These are phyloP conservation scores for Cryptoprocta ferox DNA, from an alignment of 2,797 vertebrate species.

Conservation along the genomic window DNA sequence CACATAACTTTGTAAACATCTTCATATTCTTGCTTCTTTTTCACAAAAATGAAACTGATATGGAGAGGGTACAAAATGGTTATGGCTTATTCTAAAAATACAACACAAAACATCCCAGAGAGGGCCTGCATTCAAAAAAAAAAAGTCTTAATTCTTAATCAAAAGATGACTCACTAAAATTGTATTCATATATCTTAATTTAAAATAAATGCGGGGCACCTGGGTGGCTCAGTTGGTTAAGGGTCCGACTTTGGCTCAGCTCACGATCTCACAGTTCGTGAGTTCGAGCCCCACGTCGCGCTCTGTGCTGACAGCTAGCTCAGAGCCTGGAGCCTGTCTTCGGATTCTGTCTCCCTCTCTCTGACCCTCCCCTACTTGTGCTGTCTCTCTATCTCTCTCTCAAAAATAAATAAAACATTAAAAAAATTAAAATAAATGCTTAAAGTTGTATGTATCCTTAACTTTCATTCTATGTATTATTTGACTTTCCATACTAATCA, in stretches of 20 bases:
- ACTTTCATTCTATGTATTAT: neutral
- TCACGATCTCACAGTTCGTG: too few species aligned
- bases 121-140: neutral
- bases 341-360: too few species aligned
- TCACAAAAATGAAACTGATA: constrained; percentile 11
- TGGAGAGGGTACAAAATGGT: neutral
- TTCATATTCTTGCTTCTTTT: neutral
- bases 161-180: neutral
- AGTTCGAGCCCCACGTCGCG: too few species aligned
- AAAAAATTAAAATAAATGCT: neutral
- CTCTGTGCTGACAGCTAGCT: too few species aligned
- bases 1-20: neutral
- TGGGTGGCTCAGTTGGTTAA: too few species aligned
- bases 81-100: neutral
- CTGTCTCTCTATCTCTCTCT: too few species aligned
- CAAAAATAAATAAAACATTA: too few species aligned
- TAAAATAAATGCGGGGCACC: neutral
- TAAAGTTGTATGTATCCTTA: neutral
- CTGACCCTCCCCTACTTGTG: too few species aligned
- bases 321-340: too few species aligned
- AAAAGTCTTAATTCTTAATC: neutral
- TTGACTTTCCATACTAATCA: neutral
- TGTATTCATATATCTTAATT: neutral
- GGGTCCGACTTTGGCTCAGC: too few species aligned
- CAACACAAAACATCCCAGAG: neutral